Evolutionary conservation across 92 coral and sea anemone genomes (phyloP).

Genomic region (Pocillopora meandrina): DNA sequence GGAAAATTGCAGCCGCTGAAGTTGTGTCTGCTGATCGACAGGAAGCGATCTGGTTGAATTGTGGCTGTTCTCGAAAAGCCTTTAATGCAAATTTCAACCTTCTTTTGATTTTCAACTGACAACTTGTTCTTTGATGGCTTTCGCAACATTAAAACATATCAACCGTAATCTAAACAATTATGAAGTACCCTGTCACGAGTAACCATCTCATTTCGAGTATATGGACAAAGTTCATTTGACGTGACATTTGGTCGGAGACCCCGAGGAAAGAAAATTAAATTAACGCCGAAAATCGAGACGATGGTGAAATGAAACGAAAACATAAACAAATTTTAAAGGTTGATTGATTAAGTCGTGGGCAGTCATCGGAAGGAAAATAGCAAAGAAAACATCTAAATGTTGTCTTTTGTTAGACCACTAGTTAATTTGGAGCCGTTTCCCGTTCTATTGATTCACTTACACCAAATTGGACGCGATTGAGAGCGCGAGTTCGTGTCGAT

Average conservation of each 20-base stretch:
- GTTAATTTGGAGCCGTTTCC: conserved; percentile 34
- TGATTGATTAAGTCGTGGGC: conserved; percentile 39
- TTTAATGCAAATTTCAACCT: conserved; percentile 13
- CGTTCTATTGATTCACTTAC: conserved; percentile 28
- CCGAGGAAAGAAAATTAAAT: conserved; percentile 6
- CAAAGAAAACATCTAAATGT: conserved; percentile 39
- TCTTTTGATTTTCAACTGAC: conserved; percentile 26
- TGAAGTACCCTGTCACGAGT: conserved; percentile 40
- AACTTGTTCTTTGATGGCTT: conserved; percentile 3
- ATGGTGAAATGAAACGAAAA: conserved; percentile 18
- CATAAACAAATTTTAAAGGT: conserved; percentile 26
- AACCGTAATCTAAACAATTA: conserved; percentile 43
- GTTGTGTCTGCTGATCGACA: conserved; percentile 10
- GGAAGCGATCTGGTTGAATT: conserved; percentile 24
- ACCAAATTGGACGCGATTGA: conserved; percentile 27
- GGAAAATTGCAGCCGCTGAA: conserved; percentile 17
- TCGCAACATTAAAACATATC: conserved; percentile 24
- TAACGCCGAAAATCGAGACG: conserved; percentile 19
- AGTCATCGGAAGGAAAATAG: conserved; percentile 29
- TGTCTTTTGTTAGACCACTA: conserved; percentile 30
- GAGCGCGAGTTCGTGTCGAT: conserved; percentile 48
- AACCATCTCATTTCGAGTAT: conserved; percentile 31
- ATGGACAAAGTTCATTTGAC: conserved; percentile 24
- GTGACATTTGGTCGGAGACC: conserved; percentile 23
- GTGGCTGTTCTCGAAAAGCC: conserved; percentile 7